Percentiles rank a stretch among this genome's conserved stretches.
Evolutionary conservation across 2,888 invertebrate genomes (phyloP).

Genomic region (Julus scandinavius): DNA sequence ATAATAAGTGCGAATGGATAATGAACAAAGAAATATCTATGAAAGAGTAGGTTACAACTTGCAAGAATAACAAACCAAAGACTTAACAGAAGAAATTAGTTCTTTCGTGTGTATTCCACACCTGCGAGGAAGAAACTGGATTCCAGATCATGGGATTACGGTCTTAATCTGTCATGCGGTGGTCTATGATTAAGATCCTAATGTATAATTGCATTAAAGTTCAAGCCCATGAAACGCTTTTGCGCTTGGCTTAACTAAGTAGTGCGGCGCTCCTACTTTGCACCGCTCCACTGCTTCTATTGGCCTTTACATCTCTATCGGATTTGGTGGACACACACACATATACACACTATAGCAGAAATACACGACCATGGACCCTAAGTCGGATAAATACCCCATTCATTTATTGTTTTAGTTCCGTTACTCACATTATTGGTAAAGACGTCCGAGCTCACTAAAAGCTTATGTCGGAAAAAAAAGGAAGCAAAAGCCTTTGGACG

Average conservation of each 20-base stretch:
- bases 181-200: slow-evolving; percentile 42
- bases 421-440: slow-evolving; percentile 30
- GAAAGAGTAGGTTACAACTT: background rate
- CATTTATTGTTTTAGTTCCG: slow-evolving; percentile 42
- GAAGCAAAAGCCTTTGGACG: background rate
- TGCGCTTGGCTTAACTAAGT: slow-evolving; percentile 49
- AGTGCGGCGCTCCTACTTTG: slow-evolving; percentile 42
- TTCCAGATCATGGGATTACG: slow-evolving; percentile 13
- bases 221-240: slow-evolving; percentile 43
- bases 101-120: background rate
- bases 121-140: background rate
- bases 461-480: background rate
- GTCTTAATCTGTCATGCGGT: slow-evolving; percentile 45
- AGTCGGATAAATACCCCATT: slow-evolving; percentile 30
- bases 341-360: background rate
- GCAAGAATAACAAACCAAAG: background rate
- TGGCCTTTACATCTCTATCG: slow-evolving; percentile 14
- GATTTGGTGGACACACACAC: slow-evolving; percentile 15
- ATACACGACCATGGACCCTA: background rate
- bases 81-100: background rate
- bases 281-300: slow-evolving; percentile 15
- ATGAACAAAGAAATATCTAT: background rate
- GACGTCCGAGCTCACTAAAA: slow-evolving; percentile 35
- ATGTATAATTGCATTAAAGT: slow-evolving; percentile 52
- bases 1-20: background rate